phyloP scores from a whole-genome alignment of 2,113 vertebrate species.

The Addax nasomaculatus region DNA sequence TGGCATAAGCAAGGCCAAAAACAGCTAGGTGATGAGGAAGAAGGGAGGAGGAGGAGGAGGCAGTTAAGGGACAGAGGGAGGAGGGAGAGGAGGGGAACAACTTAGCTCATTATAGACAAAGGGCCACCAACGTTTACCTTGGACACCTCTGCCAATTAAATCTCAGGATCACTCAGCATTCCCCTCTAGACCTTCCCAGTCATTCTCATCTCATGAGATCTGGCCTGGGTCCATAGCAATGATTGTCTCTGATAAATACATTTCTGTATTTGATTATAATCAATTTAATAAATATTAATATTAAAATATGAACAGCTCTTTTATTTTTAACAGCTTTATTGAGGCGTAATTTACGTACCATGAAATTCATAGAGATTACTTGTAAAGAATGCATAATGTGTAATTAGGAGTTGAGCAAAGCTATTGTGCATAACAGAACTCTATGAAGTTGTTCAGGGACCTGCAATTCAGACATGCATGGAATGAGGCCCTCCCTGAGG shows the following conservation, averaged over 20 bases:
- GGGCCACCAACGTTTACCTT: not conserved
- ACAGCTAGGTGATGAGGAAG: not conserved
- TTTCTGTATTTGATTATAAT: not conserved
- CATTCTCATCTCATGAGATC: not conserved
- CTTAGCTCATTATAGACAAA: not conserved
- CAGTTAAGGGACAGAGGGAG: no score
- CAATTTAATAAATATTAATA: conserved; percentile 1
- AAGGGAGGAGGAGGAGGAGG: no score
- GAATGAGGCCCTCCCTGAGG: not conserved
- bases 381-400: not conserved
- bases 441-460: not conserved
- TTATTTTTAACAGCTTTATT: conserved; percentile 13
- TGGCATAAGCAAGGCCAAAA: not conserved
- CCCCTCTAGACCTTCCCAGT: not conserved
- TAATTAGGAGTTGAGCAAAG: not conserved
- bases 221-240: not conserved
- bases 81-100: no score
- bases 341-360: not conserved
- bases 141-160: not conserved
- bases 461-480: not conserved
- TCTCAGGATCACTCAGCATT: not conserved
- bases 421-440: not conserved
- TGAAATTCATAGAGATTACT: not conserved
- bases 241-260: not conserved
- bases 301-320: not conserved